phyloP scores from a whole-genome alignment of 92 coral and sea anemone species.

The Heliopora coerulea region DNA sequence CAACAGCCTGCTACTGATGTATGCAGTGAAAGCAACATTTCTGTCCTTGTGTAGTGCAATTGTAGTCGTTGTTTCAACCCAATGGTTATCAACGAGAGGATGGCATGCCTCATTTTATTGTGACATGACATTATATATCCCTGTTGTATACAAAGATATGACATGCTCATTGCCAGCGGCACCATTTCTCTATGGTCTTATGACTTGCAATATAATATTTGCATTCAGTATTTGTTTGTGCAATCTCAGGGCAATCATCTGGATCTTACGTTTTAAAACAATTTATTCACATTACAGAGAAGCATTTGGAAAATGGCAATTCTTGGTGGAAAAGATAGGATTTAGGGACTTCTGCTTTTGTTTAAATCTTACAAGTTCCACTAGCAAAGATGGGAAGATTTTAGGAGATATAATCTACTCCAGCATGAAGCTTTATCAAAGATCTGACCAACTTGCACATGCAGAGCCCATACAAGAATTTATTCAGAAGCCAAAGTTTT shows the following conservation, averaged over 20 bases:
- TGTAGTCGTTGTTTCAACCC: constrained; percentile 11
- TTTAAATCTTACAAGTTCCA: constrained; percentile 11
- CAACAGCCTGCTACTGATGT: constrained; percentile 8
- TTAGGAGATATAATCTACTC: constrained; percentile 35
- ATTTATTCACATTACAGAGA: constrained; percentile 7
- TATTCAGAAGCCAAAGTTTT: constrained; percentile 14
- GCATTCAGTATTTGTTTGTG: constrained; percentile 28
- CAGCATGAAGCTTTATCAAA: constrained; percentile 32
- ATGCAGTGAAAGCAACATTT: constrained; percentile 19
- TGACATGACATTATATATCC: constrained; percentile 13
- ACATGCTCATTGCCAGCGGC: constrained; percentile 41
- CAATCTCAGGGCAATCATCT: constrained; percentile 5
- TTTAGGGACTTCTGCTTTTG: constrained; percentile 38
- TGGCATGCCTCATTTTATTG: constrained; percentile 41
- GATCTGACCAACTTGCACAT: constrained; percentile 8
- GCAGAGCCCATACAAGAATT: constrained; percentile 10
- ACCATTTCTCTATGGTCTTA: constrained; percentile 36
- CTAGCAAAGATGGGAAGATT: constrained; percentile 39
- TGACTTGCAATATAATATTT: constrained; percentile 31
- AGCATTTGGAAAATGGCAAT: constrained; percentile 24
- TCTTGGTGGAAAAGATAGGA: not conserved
- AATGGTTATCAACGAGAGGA: constrained; percentile 17
- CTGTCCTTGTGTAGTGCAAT: constrained; percentile 10
- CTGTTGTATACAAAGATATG: constrained; percentile 22
- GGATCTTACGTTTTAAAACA: not conserved